Conservation (phyloP, 2,888 invertebrate species). For the Cyclophora albipunctata region DNA sequence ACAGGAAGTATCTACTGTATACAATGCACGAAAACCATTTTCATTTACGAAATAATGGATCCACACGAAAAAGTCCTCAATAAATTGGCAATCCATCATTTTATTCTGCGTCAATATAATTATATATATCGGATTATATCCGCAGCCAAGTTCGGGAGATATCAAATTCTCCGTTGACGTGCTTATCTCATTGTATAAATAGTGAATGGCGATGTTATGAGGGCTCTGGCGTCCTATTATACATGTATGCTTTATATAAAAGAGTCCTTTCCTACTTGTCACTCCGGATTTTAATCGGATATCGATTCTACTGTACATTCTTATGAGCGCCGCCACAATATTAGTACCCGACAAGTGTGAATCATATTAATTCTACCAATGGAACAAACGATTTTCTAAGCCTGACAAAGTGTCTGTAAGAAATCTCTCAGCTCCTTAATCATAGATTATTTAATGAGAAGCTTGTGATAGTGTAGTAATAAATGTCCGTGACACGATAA, state of each 20-base stretch:
- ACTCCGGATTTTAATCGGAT: too few species aligned
- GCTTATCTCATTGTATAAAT: slow-evolving; percentile 31
- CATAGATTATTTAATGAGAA: slow-evolving; percentile 52
- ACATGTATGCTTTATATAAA: too few species aligned
- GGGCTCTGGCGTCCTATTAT: slow-evolving; percentile 13
- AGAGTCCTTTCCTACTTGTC: too few species aligned
- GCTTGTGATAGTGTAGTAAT: slow-evolving; percentile 42
- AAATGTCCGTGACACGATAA: slow-evolving; percentile 62
- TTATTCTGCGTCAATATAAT: not conserved
- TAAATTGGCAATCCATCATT: not conserved
- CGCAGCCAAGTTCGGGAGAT: not conserved
- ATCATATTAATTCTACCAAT: too few species aligned
- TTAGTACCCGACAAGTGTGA: too few species aligned
- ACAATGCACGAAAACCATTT: not conserved
- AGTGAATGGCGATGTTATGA: slow-evolving; percentile 23
- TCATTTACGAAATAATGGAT: not conserved
- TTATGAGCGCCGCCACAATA: too few species aligned
- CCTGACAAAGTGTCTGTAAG: slow-evolving; percentile 29
- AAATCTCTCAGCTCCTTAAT: slow-evolving; percentile 26
- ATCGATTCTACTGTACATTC: too few species aligned
- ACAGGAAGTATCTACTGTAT: not conserved
- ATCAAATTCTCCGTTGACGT: slow-evolving; percentile 14
- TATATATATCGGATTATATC: not conserved
- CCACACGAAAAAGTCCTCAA: not conserved
- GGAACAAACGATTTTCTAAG: slow-evolving; percentile 5